Percentiles rank a stretch among this genome's conserved stretches.
These are phyloP conservation scores for Pocillopora damicornis DNA, from an alignment of 64 coral and sea anemone genomes.

Conservation along the genomic window DNA sequence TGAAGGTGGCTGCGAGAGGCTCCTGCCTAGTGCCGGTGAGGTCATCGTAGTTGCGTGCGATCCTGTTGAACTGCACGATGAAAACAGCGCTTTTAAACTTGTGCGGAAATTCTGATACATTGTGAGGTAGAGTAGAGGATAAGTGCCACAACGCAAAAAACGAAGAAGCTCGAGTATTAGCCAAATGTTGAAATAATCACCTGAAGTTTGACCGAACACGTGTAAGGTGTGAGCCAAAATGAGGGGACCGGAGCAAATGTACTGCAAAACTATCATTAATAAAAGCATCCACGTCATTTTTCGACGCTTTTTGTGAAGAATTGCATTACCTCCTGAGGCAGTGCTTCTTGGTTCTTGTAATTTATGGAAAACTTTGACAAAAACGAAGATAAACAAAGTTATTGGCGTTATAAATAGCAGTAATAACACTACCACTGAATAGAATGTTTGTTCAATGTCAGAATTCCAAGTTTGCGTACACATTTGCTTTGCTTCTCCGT, in stretches of 20 bases:
- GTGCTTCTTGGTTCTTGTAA: conserved; percentile 32
- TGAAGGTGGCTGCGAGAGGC: not conserved
- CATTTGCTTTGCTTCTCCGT: conserved; percentile 4
- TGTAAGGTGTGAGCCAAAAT: not conserved
- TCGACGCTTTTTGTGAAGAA: conserved; percentile 28
- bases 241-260: conserved; percentile 7
- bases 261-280: not conserved
- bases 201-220: not conserved
- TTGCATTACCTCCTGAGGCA: conserved; percentile 21
- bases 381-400: conserved; percentile 8
- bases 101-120: conserved; percentile 12
- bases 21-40: not conserved
- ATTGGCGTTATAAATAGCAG: conserved; percentile 13
- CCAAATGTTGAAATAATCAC: not conserved
- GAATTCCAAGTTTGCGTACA: conserved; percentile 28
- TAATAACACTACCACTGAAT: conserved; percentile 3
- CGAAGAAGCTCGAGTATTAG: conserved; percentile 15
- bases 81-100: conserved; percentile 13
- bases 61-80: not conserved
- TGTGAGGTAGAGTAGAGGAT: conserved; percentile 6
- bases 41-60: not conserved
- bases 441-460: conserved; percentile 31
- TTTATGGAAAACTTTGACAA: conserved; percentile 31
- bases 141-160: not conserved
- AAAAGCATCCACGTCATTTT: conserved; percentile 12